Evolutionary conservation across 2,113 vertebrate genomes (phyloP).

Genomic region (Gopherus flavomarginatus): DNA sequence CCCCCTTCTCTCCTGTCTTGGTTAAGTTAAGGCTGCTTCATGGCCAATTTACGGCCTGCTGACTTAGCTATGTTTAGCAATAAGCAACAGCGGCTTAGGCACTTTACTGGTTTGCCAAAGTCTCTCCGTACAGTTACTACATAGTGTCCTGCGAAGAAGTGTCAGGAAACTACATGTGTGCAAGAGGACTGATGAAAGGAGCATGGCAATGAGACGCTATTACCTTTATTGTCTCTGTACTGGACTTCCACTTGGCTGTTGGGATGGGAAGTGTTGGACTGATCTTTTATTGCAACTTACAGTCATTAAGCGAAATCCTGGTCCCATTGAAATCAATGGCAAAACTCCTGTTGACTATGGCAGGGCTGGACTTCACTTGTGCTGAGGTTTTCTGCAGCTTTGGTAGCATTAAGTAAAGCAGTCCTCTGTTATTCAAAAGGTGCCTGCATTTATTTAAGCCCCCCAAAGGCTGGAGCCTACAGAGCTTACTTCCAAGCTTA

Average conservation of each 20-base stretch:
- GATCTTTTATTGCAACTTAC: accelerated
- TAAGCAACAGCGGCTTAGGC: too few relatives aligned
- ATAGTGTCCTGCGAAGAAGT: not conserved
- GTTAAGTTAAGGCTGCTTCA: too few relatives aligned
- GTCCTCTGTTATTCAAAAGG: too few relatives aligned
- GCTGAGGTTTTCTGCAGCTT: not conserved
- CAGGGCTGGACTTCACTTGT: not conserved
- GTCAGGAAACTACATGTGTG: not conserved
- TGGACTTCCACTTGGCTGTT: not conserved
- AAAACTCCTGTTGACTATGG: not conserved
- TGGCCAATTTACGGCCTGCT: too few relatives aligned
- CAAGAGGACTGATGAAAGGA: not conserved
- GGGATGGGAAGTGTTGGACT: not conserved
- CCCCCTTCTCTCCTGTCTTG: too few relatives aligned
- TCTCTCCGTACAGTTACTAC: not conserved
- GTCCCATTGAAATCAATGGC: not conserved
- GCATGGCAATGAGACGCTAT: accelerated
- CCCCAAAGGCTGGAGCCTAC: too few relatives aligned
- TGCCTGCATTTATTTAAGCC: too few relatives aligned
- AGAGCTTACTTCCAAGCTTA: too few relatives aligned
- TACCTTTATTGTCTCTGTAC: not conserved
- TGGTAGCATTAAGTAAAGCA: too few relatives aligned
- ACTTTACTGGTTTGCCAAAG: too few relatives aligned
- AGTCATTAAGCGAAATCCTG: not conserved
- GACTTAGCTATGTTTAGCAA: too few relatives aligned